Percentiles rank a stretch among this genome's conserved stretches.
Conservation (phyloP, 2,797 vertebrate genomes). For the Sebastes matsubarae region DNA sequence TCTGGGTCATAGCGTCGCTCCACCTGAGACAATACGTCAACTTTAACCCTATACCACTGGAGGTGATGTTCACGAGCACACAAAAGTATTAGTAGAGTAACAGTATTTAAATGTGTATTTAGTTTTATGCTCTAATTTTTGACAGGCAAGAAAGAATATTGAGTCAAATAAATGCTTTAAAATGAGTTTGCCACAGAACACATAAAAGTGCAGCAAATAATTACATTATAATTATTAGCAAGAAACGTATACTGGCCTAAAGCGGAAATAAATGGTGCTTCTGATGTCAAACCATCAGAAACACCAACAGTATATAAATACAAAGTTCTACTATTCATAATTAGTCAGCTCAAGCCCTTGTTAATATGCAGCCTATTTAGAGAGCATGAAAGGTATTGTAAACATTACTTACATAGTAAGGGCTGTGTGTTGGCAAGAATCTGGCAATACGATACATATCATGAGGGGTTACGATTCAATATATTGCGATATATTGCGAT, state of each 20-base stretch:
- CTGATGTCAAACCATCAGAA: background rate
- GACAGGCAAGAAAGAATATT: background rate
- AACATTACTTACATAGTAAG: no score
- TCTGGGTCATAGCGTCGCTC: constrained; percentile 44
- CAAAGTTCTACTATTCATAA: background rate
- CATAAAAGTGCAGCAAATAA: background rate
- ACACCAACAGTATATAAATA: background rate
- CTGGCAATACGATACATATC: no score
- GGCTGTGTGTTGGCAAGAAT: no score
- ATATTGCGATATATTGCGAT: no score
- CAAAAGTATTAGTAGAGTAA: background rate
- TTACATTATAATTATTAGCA: background rate
- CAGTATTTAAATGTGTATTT: background rate
- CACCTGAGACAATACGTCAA: constrained; percentile 29
- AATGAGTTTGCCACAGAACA: background rate
- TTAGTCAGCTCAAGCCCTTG: background rate
- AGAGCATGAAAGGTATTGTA: no score
- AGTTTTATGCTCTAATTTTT: background rate
- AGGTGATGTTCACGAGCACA: background rate
- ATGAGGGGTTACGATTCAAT: no score
- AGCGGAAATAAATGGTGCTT: background rate
- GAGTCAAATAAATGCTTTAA: background rate
- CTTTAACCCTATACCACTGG: background rate
- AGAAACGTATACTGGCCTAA: background rate
- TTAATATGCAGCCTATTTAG: background rate